Base-by-base conservation (phyloP, 2,797 vertebrate genomes). In the Clarias laeviceps region DNA sequence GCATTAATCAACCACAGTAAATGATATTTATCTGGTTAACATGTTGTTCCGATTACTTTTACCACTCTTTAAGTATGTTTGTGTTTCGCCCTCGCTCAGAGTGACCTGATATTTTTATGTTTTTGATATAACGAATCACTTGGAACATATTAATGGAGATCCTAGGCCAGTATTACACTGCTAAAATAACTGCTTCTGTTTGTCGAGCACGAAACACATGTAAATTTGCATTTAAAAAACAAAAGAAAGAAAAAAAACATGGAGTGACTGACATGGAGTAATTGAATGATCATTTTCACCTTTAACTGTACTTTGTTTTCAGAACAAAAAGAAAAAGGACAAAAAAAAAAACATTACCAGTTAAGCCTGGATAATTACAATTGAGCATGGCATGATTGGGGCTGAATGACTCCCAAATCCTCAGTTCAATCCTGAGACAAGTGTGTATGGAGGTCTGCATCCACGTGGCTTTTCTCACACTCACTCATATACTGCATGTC, bases 21-120 rank as follows among this genome's bases (percentile, higher is more conserved):
- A 89, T 88, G 89, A 88, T 65, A 22, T 87, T 86, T 83, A 82
- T 80, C 84, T 64, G 17, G 69, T 72, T 77, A 87, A 89, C 88
- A 85, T 89, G 73, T 64, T 34, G 74, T 74, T 85, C 85, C 57
- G 87, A 85, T 84, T 82, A 62, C 78, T 83, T 82, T 66, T 45
- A n/a, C 76, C 69, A 54, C 76, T 84, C 65, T 82, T 14, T 66
- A 40, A 40, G 11, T 70, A 5, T 24, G 66, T 69, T 69, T 37
- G 32, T 68, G 17, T 54, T 82, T 82, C 4, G 62, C 72, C 54
- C 40, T 64, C 37, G 3, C 37, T 56, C 34, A 84, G 65, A 78
- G 76, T 15, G 70, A 54, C 15, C 59, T 45, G 85, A 82, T 87
- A 84, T 89, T 89, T 87, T 81, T 72, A 77, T 65, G 76, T 34